A percentile compares a stretch with the other conserved stretches of the same genome.
These are phyloP conservation scores for Palloptera scutellata DNA, from an alignment of 2,888 invertebrate species.

Conservation along the genomic window DNA sequence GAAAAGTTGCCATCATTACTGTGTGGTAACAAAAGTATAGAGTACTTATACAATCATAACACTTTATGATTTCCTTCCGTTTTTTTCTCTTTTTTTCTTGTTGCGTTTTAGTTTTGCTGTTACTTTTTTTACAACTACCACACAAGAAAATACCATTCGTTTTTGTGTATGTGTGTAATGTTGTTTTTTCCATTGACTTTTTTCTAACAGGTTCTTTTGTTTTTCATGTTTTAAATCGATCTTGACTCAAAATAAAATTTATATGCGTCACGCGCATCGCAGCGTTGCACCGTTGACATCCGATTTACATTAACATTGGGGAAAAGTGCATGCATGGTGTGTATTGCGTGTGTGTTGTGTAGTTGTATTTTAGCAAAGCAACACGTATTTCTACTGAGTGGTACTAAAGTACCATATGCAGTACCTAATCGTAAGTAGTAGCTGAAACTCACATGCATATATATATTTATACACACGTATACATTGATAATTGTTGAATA, in stretches of 20 bases:
- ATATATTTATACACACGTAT: neutral
- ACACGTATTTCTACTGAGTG: constrained; percentile 15
- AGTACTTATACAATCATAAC: constrained; percentile 2
- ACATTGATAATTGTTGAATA: constrained; percentile 7
- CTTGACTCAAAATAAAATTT: constrained; percentile 43
- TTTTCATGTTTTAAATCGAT: constrained; percentile 26
- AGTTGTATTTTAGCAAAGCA: constrained; percentile 16
- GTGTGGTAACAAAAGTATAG: too few species aligned
- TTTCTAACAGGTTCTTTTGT: constrained; percentile 22
- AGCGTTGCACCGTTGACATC: constrained; percentile 51
- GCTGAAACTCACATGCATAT: constrained; percentile 13
- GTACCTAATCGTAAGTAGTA: constrained; percentile 1
- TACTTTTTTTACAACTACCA: constrained; percentile 1
- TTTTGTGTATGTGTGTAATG: constrained; percentile 2
- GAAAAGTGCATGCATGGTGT: constrained; percentile 4
- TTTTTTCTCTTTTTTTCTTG: constrained; percentile 12
- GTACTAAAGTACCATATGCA: constrained; percentile 10
- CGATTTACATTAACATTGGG: constrained; percentile 58
- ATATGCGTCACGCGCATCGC: constrained; percentile 55
- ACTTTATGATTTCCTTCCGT: constrained; percentile 29
- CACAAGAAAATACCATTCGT: neutral
- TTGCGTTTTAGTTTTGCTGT: neutral
- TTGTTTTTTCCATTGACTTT: neutral
- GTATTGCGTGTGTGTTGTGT: constrained; percentile 3
- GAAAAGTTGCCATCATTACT: too few species aligned